Conservation (phyloP, 1,140 invertebrate genomes). For the Rhopalosiphum maidis region DNA sequence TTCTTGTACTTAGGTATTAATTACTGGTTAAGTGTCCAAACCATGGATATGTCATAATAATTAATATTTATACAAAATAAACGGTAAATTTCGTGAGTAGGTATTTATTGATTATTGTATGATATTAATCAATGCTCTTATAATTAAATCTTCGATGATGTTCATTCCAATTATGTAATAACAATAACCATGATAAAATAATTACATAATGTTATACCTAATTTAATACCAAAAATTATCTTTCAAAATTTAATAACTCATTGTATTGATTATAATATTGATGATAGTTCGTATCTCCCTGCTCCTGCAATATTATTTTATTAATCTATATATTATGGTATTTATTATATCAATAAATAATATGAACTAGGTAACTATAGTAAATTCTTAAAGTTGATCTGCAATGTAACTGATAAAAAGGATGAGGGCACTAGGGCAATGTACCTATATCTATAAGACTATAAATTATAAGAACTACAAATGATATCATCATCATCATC, state of each 20-base stretch:
- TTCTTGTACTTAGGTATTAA: too few species aligned
- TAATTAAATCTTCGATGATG: background rate
- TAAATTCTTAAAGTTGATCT: background rate
- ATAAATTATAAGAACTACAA: background rate
- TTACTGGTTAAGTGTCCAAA: too few species aligned
- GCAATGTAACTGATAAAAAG: background rate
- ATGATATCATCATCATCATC: background rate
- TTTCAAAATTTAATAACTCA: background rate
- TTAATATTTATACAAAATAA: background rate
- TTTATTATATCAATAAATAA: background rate
- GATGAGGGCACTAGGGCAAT: background rate
- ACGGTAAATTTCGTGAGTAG: background rate
- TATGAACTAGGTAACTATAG: too few species aligned
- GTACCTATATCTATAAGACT: background rate
- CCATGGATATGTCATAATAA: too few species aligned
- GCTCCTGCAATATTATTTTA: background rate
- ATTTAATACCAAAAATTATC: background rate
- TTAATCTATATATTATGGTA: background rate
- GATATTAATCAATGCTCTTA: background rate
- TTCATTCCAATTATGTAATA: background rate
- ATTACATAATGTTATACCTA: too few species aligned
- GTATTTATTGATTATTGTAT: background rate
- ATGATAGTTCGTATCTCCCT: background rate
- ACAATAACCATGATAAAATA: background rate
- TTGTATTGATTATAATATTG: background rate